These are phyloP conservation scores for Murina feae DNA, from an alignment of 2,113 vertebrate species.

Conservation along the genomic window DNA sequence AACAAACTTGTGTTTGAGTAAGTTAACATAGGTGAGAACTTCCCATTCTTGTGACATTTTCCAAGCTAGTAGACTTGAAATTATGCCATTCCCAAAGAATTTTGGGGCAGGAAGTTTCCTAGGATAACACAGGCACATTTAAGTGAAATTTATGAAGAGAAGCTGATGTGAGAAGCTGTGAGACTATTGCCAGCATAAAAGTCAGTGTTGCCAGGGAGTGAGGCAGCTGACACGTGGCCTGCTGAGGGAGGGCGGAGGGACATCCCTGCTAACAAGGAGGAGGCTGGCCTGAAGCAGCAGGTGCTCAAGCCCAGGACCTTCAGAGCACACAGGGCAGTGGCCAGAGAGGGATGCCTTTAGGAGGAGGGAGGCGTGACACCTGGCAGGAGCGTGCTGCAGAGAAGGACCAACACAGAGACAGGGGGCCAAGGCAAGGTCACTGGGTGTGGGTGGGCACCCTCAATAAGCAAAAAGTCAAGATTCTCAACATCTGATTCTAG, in stretches of 20 bases:
- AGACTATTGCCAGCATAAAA: slow-evolving; percentile 63
- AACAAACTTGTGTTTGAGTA: slow-evolving; percentile 30
- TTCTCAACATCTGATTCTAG: background rate
- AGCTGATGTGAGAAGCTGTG: slow-evolving; percentile 57
- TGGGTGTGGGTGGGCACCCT: background rate
- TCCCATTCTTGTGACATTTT: slow-evolving; percentile 67
- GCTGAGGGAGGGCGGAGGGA: slow-evolving; percentile 10
- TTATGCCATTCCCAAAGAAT: slow-evolving; percentile 69
- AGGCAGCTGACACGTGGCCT: slow-evolving; percentile 41
- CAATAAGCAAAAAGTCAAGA: background rate
- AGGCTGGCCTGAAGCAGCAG: slow-evolving; percentile 54
- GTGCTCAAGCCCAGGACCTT: background rate
- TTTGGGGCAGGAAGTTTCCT: slow-evolving; percentile 63
- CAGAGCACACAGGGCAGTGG: background rate
- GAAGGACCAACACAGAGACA: background rate
- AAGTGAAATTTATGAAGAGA: slow-evolving; percentile 54
- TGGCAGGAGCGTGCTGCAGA: background rate
- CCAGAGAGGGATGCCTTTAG: background rate
- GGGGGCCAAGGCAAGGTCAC: background rate
- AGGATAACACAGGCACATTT: slow-evolving; percentile 55
- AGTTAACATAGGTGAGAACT: slow-evolving; percentile 60
- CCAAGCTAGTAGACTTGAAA: slow-evolving; percentile 64
- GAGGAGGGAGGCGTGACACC: background rate
- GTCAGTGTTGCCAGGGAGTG: slow-evolving; percentile 45
- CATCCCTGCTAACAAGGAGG: background rate